phyloP scores from a whole-genome alignment of 1,140 invertebrate species.

The Elysia chlorotica region DNA sequence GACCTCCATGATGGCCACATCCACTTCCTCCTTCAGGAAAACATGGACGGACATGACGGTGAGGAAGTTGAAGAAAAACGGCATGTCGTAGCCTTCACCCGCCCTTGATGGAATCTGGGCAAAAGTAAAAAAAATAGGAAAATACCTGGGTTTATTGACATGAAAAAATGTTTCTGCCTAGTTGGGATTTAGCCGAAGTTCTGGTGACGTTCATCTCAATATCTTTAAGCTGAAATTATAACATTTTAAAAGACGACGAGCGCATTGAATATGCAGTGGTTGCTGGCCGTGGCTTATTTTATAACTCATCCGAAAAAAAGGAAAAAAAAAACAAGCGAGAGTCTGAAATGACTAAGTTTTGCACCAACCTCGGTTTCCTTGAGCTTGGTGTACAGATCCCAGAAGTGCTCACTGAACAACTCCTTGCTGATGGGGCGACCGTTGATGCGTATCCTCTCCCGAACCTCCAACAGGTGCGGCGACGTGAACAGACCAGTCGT shows the following conservation, averaged over 20 bases:
- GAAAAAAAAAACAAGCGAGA: neutral
- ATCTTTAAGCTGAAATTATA: too few species aligned
- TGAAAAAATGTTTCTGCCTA: too few species aligned
- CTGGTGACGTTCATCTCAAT: too few species aligned
- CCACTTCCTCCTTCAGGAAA: constrained; percentile 81
- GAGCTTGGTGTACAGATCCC: constrained; percentile 78
- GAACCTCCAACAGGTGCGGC: constrained; percentile 88
- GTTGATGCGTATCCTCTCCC: constrained; percentile 91
- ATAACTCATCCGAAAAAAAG: neutral
- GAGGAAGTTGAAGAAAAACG: constrained; percentile 92
- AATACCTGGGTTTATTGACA: too few species aligned
- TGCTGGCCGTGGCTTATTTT: too few species aligned
- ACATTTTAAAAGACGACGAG: too few species aligned
- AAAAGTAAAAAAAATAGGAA: too few species aligned
- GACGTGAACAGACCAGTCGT: constrained; percentile 93
- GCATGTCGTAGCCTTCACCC: constrained; percentile 68
- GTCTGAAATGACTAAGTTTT: neutral
- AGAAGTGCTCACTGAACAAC: constrained; percentile 83
- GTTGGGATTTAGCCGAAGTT: too few species aligned
- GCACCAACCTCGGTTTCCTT: constrained; percentile 11
- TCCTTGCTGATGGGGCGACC: constrained; percentile 77
- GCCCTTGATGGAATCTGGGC: too few species aligned
- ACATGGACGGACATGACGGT: constrained; percentile 90
- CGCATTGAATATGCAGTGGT: too few species aligned
- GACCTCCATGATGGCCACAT: constrained; percentile 94